phyloP scores from a whole-genome alignment of 2,888 invertebrate species.

The Cancer borealis region DNA sequence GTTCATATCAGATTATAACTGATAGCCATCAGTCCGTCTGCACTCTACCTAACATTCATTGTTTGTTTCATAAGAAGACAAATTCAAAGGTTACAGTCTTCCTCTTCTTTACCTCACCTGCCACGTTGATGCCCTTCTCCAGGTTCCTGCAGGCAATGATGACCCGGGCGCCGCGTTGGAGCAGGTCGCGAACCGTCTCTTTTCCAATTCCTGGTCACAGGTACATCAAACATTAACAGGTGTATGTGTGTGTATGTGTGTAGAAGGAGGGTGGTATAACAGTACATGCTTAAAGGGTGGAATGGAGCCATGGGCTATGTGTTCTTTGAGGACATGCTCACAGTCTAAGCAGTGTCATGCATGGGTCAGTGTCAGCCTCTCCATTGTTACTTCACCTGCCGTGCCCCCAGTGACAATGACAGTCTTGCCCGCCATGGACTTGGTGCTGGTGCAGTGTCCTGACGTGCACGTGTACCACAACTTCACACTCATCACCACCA shows the following conservation, averaged over 20 bases:
- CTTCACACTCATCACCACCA: not conserved
- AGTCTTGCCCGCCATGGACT: conserved; percentile 23
- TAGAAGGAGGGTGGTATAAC: no score
- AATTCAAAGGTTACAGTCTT: no score
- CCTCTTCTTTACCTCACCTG: not conserved
- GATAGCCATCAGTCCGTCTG: no score
- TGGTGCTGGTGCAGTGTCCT: not conserved
- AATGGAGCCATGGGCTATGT: no score
- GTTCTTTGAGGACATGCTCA: no score
- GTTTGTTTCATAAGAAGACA: no score
- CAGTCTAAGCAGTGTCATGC: no score
- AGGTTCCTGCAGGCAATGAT: conserved; percentile 51
- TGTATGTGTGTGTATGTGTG: not conserved
- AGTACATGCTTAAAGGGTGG: no score
- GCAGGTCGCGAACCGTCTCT: conserved; percentile 35
- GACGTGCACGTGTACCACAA: not conserved
- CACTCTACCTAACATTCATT: no score
- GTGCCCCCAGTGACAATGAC: not conserved
- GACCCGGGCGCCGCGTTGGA: conserved; percentile 47
- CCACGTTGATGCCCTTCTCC: not conserved
- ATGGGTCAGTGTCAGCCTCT: no score
- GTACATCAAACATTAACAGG: not conserved
- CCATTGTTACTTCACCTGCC: not conserved
- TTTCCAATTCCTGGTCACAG: conserved; percentile 41
- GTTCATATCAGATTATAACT: no score